These are phyloP conservation scores for Pollimyrus isidori DNA, from an alignment of 2,113 vertebrate genomes.

Conservation along the genomic window DNA sequence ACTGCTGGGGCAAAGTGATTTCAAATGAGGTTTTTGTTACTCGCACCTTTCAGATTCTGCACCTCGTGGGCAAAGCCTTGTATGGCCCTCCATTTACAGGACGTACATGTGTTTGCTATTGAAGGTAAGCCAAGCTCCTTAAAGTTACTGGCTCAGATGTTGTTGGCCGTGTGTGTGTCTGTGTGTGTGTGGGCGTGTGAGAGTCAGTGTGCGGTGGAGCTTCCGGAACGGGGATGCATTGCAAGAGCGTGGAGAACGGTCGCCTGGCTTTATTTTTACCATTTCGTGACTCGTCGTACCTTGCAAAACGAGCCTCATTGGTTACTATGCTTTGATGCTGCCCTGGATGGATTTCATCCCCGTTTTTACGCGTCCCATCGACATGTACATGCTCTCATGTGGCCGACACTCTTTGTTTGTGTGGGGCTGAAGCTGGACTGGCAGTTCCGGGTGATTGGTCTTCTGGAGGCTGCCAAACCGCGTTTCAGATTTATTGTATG, in stretches of 20 bases:
- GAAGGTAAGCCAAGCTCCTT: constrained; percentile 52
- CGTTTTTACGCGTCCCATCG: neutral
- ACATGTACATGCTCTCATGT: neutral
- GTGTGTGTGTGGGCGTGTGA: constrained; percentile 10
- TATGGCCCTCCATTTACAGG: constrained; percentile 41
- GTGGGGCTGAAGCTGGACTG: neutral
- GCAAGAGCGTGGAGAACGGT: neutral
- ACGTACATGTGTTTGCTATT: constrained; percentile 44
- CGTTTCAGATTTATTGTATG: neutral
- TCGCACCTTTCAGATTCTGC: constrained; percentile 48
- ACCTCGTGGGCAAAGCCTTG: constrained; percentile 39
- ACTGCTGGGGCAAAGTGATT: constrained; percentile 58
- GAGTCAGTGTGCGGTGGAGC: neutral
- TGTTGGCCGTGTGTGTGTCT: neutral
- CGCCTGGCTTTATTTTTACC: neutral
- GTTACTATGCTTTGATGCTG: neutral
- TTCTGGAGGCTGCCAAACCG: neutral
- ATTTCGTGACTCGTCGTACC: neutral
- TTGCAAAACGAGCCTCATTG: neutral
- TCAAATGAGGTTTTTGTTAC: constrained; percentile 64
- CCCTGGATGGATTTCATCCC: neutral
- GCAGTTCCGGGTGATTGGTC: neutral
- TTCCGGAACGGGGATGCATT: neutral
- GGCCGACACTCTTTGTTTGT: neutral
- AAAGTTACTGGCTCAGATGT: constrained; percentile 34